phyloP scores from a whole-genome alignment of 2,888 invertebrate genomes.

The Galeopsomyia nigrocyanea region DNA sequence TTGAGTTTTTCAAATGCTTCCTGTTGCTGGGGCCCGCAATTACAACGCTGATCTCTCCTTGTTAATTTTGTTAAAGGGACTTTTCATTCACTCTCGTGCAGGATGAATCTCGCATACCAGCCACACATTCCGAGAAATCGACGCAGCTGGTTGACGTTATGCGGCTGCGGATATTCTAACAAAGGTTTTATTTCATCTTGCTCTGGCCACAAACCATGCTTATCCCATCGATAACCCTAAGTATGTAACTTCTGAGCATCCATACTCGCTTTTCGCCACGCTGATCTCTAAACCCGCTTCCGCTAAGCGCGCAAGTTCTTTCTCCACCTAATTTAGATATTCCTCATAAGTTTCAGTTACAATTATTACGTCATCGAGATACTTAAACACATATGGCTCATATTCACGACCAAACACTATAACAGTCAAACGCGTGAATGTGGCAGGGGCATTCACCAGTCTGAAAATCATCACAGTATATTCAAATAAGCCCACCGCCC shows the following conservation, averaged over 20 bases:
- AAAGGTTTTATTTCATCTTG: slow-evolving; percentile 34
- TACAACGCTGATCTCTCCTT: slow-evolving; percentile 32
- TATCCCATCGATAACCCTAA: slow-evolving; percentile 20
- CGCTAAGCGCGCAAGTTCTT: neutral
- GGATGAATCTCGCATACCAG: slow-evolving; percentile 50
- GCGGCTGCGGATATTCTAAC: slow-evolving; percentile 29
- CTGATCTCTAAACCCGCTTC: neutral
- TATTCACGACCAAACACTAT: too few species aligned
- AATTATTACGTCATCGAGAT: too few species aligned
- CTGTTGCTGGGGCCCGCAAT: slow-evolving; percentile 31
- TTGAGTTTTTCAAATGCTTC: slow-evolving; percentile 34
- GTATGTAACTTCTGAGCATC: slow-evolving; percentile 46
- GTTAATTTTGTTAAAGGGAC: slow-evolving; percentile 43
- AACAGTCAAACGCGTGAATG: too few species aligned
- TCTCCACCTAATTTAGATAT: too few species aligned
- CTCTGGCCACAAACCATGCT: slow-evolving; percentile 18
- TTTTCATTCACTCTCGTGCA: slow-evolving; percentile 46
- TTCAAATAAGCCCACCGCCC: too few species aligned
- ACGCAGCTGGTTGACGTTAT: slow-evolving; percentile 43
- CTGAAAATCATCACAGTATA: too few species aligned
- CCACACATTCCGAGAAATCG: slow-evolving; percentile 49
- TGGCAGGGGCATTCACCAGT: too few species aligned
- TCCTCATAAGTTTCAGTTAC: too few species aligned
- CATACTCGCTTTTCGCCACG: neutral
- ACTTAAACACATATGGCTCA: too few species aligned